Evolutionary conservation across 2,888 invertebrate species (phyloP).

Genomic region (Tuberolachnus salignus): DNA sequence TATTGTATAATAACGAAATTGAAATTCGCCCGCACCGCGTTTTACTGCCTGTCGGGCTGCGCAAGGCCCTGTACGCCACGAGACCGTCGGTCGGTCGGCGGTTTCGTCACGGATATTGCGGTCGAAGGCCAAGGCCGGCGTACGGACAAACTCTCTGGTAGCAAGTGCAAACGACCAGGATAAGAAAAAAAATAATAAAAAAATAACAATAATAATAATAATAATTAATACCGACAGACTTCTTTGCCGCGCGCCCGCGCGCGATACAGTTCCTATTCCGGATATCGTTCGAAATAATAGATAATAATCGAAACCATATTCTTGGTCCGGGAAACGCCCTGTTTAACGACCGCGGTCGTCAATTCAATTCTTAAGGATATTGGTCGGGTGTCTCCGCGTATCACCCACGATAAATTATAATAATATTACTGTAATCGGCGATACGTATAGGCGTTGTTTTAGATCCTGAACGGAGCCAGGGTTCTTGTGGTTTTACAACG

Average conservation of each 20-base stretch:
- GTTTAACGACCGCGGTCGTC: conserved; percentile 2
- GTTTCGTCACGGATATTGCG: not conserved
- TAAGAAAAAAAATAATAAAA: no score
- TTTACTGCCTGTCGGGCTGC: not conserved
- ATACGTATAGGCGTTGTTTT: not conserved
- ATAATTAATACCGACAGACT: no score
- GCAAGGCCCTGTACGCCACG: not conserved
- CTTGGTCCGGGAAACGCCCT: conserved; percentile 46
- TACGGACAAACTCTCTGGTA: no score
- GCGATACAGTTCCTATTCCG: conserved; percentile 9
- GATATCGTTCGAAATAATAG: not conserved
- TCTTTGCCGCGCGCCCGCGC: no score
- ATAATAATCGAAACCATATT: not conserved
- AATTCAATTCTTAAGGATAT: not conserved
- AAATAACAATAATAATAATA: not conserved
- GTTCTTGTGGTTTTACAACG: no score
- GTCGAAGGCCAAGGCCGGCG: conserved; percentile 36
- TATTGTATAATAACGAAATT: no score
- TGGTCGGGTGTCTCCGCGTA: not conserved
- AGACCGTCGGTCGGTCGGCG: not conserved
- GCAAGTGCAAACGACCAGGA: not conserved
- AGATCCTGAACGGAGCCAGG: no score
- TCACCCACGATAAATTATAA: not conserved
- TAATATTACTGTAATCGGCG: not conserved
- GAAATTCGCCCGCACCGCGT: no score